These are phyloP conservation scores for Yponomeuta cagnagella DNA, from an alignment of 2,888 invertebrate genomes.

Conservation along the genomic window DNA sequence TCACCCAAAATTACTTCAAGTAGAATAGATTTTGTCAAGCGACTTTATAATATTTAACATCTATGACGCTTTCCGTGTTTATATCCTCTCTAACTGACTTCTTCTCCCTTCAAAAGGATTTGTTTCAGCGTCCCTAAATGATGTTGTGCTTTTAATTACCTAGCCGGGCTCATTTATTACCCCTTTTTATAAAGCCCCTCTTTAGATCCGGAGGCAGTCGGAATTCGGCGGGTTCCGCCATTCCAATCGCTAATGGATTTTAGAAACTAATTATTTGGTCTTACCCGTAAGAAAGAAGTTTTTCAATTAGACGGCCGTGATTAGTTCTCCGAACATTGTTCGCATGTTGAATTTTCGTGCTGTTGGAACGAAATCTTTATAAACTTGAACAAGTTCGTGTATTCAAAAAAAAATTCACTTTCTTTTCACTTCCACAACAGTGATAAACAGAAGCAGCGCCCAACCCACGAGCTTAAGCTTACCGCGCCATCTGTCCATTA, in stretches of 20 bases:
- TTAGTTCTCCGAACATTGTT: constrained; percentile 4
- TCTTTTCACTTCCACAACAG: too few relatives aligned
- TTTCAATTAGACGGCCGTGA: constrained; percentile 13
- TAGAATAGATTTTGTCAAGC: not conserved
- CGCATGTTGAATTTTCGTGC: not conserved
- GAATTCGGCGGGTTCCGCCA: constrained; percentile 1
- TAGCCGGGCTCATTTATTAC: constrained; percentile 20
- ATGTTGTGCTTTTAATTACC: constrained; percentile 16
- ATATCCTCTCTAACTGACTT: not conserved
- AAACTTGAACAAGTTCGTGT: not conserved
- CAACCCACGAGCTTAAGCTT: too few relatives aligned
- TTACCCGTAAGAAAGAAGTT: constrained; percentile 4
- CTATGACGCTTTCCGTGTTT: not conserved
- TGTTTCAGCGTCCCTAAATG: constrained; percentile 10
- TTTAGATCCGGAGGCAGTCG: not conserved
- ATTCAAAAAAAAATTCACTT: not conserved
- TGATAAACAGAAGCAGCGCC: too few relatives aligned
- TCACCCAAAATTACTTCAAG: too few relatives aligned
- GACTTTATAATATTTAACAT: not conserved
- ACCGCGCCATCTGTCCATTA: too few relatives aligned
- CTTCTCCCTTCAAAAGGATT: constrained; percentile 6
- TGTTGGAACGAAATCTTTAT: not conserved
- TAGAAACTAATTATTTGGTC: constrained; percentile 46
- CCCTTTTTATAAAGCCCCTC: constrained; percentile 31
- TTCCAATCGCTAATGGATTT: constrained; percentile 37